Base-by-base conservation (phyloP, 2,113 vertebrate species). In the Thryonomys swinderianus region DNA sequence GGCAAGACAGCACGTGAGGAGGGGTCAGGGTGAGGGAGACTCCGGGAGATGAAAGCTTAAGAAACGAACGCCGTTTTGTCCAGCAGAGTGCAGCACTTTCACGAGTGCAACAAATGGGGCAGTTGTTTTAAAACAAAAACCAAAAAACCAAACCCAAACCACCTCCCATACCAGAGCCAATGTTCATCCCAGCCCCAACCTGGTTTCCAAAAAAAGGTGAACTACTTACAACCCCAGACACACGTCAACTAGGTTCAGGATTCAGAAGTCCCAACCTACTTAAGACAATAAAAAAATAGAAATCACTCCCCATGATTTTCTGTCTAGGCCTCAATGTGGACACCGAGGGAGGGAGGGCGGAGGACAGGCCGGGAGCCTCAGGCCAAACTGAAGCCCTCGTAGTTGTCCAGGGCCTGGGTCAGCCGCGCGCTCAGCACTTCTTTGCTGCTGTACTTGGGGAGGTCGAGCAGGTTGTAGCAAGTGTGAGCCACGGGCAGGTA, bases 391-490 rank as follows among this genome's bases (percentile, higher is more conserved):
- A 99, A 99, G 73, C 99, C 99, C 98, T 99, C 99, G 0, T 99
- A 99, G 98, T 99, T 99, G 96, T 99, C 99, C 7, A 99, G 99
- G 55, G 99, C 99, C 97, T 99, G 99, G 10, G 99, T 98, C 62
- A 99, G 99, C 34, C 99, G 98, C 1, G 97, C 97, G 0, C 96
- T 98, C 97, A 99, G 98, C 87, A 98, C 98, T 97, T 99, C 99
- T 98, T 99, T 99, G 98, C 98, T 99, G 98, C 98, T 99, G 98
- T 99, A 99, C 97, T 99, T 99, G 96, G 99, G 99, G 97, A 99
- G 99, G 98, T 99, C 99, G 40, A 99, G 99, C 71, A 99, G 99
- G 96, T 99, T 99, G 98, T 99, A 99, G 98, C 99, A 99, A 97
- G 99, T 99, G 95, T 99, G 99, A 0, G 99, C 99, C 96, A 99